Base-by-base conservation (phyloP, 2,797 vertebrate genomes). In the Carcharodon carcharias region DNA sequence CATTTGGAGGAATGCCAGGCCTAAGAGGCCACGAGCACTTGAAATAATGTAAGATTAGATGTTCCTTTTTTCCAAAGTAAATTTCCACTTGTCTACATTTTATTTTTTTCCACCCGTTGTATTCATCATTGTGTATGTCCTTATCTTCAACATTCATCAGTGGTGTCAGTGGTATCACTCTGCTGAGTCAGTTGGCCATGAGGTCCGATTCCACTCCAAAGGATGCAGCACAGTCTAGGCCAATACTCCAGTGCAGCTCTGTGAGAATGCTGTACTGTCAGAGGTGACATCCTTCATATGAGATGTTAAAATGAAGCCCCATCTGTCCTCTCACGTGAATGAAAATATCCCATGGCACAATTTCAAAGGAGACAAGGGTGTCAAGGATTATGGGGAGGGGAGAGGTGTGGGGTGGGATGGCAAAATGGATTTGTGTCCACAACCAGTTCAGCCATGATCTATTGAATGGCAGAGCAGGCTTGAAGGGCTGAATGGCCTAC, bases 41-140 rank as follows among this genome's bases (percentile, higher is more conserved):
- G 61, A 40, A 65, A 93, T 67, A 93, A 45, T 26, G 61, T 93
- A 67, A 93, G 91, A 93, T 67, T 40, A 65, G 91, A 93, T 18
- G 45, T 93, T 67, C 63, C 8, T 21, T 40, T 40, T 67, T 93
- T 45, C n/a, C 91, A 93, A 93, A 93, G 91, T 93, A 93, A 26
- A 93, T 67, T 93, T 93, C 91, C 61, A 93, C 45, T 67, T 93
- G 91, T 67, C 35, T 40, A 93, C n/a, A 26, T 9, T 67, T 93
- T 93, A 45, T 92, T 63, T 92, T 71, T 56, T 89, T 63, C 18
- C 58, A 21, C 35, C 35, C 2, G 21, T 67, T 18, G 61, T n/a
- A 67, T 93, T 67, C 35, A 0, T 26, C 91, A 67, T 93, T 93
- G 80, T 45, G 82, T 23, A 45, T 50, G 21, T 45, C 61, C 91